These are phyloP conservation scores for Oeneis ivallda DNA, from an alignment of 2,888 invertebrate genomes.

Conservation along the genomic window DNA sequence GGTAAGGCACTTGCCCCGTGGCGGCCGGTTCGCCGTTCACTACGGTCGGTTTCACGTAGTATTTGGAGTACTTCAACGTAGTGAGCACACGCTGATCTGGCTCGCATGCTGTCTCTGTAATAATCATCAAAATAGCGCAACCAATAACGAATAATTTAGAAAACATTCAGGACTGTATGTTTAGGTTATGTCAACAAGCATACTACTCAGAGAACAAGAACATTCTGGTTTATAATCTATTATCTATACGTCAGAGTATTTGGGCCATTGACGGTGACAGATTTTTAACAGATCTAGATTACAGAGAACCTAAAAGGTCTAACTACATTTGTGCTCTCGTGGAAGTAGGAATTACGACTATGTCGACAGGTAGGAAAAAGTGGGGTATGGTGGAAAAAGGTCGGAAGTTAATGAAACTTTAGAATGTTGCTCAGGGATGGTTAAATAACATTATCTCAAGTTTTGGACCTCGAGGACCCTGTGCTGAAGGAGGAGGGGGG, in stretches of 20 bases:
- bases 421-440: too few relatives aligned
- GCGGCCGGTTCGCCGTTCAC: constrained; percentile 54
- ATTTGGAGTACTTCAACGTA: constrained; percentile 55
- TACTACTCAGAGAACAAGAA: too few relatives aligned
- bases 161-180: constrained; percentile 39
- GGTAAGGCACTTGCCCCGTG: constrained; percentile 53
- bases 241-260: background rate
- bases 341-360: too few relatives aligned
- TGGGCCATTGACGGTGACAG: background rate
- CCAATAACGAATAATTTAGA: constrained; percentile 32
- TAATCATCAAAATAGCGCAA: constrained; percentile 26
- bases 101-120: constrained; percentile 34
- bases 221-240: too few relatives aligned
- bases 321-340: too few relatives aligned
- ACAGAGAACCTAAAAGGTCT: too few relatives aligned
- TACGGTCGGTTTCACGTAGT: constrained; percentile 49
- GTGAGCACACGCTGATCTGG: constrained; percentile 56
- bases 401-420: too few relatives aligned
- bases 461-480: too few relatives aligned
- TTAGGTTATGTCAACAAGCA: background rate
- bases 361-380: too few relatives aligned
- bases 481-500: too few relatives aligned
- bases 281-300: background rate
- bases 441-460: too few relatives aligned
- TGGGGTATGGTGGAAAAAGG: too few relatives aligned